Evolutionary conservation across 2,888 invertebrate species (phyloP).

Genomic region (Habrosyne pyritoides): DNA sequence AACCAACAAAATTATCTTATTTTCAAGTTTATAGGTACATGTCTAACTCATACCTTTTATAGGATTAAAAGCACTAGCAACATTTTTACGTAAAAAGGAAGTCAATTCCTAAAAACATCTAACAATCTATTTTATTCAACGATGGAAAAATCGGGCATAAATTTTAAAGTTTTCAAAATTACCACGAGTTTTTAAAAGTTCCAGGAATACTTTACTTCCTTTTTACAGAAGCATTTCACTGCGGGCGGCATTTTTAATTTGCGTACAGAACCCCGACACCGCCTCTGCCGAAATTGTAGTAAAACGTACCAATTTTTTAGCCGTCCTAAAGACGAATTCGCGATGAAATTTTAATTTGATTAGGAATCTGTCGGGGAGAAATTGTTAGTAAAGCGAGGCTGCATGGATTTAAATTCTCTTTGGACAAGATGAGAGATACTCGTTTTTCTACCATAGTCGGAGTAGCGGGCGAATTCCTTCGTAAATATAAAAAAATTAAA

Average conservation of each 20-base stretch:
- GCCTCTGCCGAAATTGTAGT: conserved; percentile 13
- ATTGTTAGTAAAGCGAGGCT: conserved; percentile 42
- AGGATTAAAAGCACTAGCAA: background rate
- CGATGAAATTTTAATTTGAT: conserved; percentile 65
- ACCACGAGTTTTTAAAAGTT: conserved; percentile 21
- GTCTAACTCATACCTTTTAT: no score
- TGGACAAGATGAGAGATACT: conserved; percentile 16
- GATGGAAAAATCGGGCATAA: background rate
- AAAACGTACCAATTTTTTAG: conserved; percentile 33
- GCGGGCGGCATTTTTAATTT: conserved; percentile 37
- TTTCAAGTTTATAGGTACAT: no score
- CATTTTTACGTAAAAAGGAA: conserved; percentile 10
- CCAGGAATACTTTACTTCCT: conserved; percentile 28
- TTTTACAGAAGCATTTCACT: conserved; percentile 26
- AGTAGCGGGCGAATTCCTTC: background rate
- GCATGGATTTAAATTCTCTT: conserved; percentile 30
- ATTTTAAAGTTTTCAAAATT: conserved; percentile 16
- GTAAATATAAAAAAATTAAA: background rate
- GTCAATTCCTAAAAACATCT: conserved; percentile 7
- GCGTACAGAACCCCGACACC: conserved; percentile 18
- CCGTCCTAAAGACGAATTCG: conserved; percentile 32
- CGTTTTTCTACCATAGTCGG: background rate
- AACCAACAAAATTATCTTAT: no score
- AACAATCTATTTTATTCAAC: background rate
- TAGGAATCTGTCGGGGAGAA: conserved; percentile 44